Evolutionary conservation across 2,113 vertebrate species (phyloP).

Genomic region (Camelus dromedarius): DNA sequence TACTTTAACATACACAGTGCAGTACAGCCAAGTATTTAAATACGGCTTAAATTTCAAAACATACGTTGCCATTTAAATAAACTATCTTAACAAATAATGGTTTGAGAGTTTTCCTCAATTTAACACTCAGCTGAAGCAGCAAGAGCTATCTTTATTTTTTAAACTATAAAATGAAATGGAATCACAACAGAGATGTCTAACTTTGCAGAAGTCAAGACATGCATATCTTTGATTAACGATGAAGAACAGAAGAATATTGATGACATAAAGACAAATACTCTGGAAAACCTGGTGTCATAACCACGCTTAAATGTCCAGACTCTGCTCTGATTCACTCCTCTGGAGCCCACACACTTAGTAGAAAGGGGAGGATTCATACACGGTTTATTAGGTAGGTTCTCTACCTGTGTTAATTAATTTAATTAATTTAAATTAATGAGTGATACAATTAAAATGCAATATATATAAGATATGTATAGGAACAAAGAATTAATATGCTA

Average conservation of each 20-base stretch:
- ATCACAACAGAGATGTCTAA: background rate
- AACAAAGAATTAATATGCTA: background rate
- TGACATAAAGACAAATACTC: background rate
- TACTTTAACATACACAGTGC: slow-evolving; percentile 42
- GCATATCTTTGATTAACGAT: background rate
- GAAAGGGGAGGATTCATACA: background rate
- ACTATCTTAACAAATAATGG: slow-evolving; percentile 15
- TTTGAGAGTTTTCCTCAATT: background rate
- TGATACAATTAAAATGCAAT: background rate
- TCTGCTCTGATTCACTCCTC: background rate
- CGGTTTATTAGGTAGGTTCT: background rate
- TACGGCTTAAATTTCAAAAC: slow-evolving; percentile 2
- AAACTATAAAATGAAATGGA: slow-evolving; percentile 10
- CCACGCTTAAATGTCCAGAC: background rate
- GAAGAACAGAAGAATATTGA: background rate
- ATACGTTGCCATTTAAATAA: background rate
- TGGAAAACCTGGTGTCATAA: background rate
- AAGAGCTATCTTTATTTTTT: background rate
- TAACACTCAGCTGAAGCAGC: background rate
- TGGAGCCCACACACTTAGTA: background rate
- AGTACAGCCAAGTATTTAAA: background rate
- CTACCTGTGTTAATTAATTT: background rate
- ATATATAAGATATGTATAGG: background rate
- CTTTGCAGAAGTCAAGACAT: background rate
- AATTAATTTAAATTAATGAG: background rate